Percentiles rank a stretch among this genome's conserved stretches.
phyloP scores from a whole-genome alignment of 2,797 vertebrate genomes.

The Pagetopsis macropterus region DNA sequence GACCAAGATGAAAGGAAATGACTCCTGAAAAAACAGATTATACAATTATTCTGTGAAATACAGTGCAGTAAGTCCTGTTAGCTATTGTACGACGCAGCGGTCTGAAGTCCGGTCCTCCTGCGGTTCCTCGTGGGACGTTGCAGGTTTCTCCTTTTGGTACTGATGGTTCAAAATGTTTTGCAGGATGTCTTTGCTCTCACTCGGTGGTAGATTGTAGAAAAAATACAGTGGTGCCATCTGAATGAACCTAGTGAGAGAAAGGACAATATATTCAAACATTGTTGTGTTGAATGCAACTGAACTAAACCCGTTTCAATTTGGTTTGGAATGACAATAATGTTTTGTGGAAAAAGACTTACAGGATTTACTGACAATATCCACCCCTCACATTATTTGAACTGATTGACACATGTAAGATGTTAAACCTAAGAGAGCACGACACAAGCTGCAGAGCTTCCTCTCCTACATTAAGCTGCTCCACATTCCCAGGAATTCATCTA shows the following conservation, averaged over 20 bases:
- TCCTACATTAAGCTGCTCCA: constrained; percentile 55
- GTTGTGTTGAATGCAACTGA: background rate
- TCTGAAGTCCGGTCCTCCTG: constrained; percentile 55
- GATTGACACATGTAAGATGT: constrained; percentile 29
- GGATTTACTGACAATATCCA: constrained; percentile 2
- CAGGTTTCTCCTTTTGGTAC: constrained; percentile 56
- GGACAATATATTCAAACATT: background rate
- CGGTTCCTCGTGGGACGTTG: constrained; percentile 27
- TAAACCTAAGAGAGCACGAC: constrained; percentile 39
- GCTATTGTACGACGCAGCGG: constrained; percentile 73
- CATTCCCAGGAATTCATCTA: constrained; percentile 60
- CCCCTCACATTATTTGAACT: constrained; percentile 24
- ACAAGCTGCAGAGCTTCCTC: constrained; percentile 51
- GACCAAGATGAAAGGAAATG: constrained; percentile 16
- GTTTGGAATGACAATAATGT: background rate
- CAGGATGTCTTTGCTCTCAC: constrained; percentile 92
- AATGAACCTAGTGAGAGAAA: constrained; percentile 80
- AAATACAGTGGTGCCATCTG: constrained; percentile 91
- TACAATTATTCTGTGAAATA: background rate
- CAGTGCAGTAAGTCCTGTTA: constrained; percentile 7
- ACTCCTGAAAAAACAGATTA: background rate
- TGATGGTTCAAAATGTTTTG: constrained; percentile 80
- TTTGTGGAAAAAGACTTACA: constrained; percentile 12
- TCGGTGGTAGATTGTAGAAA: constrained; percentile 92
- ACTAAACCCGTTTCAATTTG: constrained; percentile 5